A percentile compares a stretch with the other conserved stretches of the same genome.
Evolutionary conservation across 92 coral and sea anemone species (phyloP).

Genomic region (Isaurus tuberculatus): DNA sequence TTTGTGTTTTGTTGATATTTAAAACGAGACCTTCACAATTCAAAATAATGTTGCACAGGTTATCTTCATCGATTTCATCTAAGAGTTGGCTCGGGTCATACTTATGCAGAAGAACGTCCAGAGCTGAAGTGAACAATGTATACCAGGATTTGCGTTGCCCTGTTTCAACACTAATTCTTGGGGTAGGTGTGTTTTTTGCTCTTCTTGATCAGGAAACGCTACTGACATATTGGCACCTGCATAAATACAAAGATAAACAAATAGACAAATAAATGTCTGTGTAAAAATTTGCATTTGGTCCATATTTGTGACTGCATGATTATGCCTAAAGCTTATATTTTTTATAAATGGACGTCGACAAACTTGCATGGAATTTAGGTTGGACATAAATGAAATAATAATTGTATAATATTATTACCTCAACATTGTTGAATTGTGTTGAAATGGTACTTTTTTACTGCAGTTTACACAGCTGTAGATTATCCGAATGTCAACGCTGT

Average conservation of each 20-base stretch:
- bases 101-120: constrained; percentile 7
- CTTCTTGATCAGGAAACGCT: not conserved
- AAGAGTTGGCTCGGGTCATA: not conserved
- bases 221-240: not conserved
- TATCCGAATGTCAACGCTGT: too few relatives aligned
- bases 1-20: constrained; percentile 18
- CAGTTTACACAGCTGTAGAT: too few relatives aligned
- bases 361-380: too few relatives aligned
- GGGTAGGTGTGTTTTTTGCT: not conserved
- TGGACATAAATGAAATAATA: too few relatives aligned
- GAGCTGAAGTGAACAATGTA: not conserved
- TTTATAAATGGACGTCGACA: not conserved
- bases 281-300: not conserved
- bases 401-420: too few relatives aligned
- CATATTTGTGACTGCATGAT: not conserved
- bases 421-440: too few relatives aligned
- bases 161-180: not conserved
- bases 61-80: constrained; percentile 24
- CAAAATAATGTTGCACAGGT: constrained; percentile 19
- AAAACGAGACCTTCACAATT: constrained; percentile 24
- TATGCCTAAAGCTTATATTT: not conserved
- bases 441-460: too few relatives aligned
- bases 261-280: not conserved
- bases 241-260: constrained; percentile 1
- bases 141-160: not conserved